phyloP scores from a whole-genome alignment of 2,113 vertebrate species.

The Antigone vipio region DNA sequence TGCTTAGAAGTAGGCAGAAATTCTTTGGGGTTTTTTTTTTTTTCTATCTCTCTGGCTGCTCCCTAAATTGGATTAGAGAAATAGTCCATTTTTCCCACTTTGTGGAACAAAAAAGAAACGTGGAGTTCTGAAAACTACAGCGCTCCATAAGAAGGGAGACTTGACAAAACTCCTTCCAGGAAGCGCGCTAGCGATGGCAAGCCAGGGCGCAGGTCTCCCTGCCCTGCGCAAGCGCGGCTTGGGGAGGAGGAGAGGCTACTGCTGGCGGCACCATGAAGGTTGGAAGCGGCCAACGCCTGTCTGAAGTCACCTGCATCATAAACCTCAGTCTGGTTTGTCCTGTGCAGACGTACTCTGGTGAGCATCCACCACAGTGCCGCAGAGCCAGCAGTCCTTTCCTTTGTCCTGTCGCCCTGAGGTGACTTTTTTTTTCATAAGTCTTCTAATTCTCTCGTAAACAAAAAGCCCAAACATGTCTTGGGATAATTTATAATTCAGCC shows the following conservation, averaged over 20 bases:
- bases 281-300: not conserved
- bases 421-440: not conserved
- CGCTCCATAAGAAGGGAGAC: rapidly evolving
- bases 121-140: not conserved
- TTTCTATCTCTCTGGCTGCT: not conserved
- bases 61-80: not conserved
- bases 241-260: not conserved
- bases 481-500: not conserved
- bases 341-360: not conserved
- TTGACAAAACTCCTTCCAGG: not conserved
- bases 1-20: not conserved
- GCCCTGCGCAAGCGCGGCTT: rapidly evolving
- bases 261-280: not conserved
- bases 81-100: not conserved
- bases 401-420: not conserved
- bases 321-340: not conserved
- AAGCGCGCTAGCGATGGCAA: rapidly evolving
- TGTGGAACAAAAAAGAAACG: not conserved
- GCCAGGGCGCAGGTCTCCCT: not conserved
- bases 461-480: not conserved
- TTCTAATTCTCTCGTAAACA: not conserved
- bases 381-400: not conserved
- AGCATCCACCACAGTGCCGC: not conserved
- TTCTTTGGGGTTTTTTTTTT: not conserved
- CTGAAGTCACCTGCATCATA: not conserved